Percentiles rank a stretch among this genome's conserved stretches.
Evolutionary conservation across 2,888 invertebrate species (phyloP).

Genomic region (Heliconius erato): DNA sequence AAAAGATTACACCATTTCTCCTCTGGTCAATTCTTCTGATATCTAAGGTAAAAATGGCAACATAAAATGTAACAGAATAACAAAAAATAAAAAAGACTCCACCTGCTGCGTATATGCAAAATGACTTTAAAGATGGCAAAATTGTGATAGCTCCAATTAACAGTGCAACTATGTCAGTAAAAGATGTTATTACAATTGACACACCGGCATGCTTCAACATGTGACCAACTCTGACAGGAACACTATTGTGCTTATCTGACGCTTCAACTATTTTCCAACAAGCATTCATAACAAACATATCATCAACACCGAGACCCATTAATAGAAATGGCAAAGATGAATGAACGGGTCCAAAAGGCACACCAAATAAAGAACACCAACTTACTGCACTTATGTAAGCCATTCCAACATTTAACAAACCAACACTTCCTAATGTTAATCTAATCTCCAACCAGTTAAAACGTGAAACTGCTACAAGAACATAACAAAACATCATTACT

Average conservation of each 20-base stretch:
- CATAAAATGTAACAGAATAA: constrained; percentile 92
- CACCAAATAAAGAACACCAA: constrained; percentile 89
- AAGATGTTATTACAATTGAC: constrained; percentile 93
- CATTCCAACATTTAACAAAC: constrained; percentile 90
- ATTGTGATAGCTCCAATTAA: constrained; percentile 92
- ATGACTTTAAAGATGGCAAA: constrained; percentile 92
- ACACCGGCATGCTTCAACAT: constrained; percentile 93
- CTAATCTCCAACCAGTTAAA: constrained; percentile 91
- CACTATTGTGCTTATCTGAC: constrained; percentile 80
- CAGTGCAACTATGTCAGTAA: constrained; percentile 93
- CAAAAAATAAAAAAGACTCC: constrained; percentile 91
- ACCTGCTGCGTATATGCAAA: constrained; percentile 92
- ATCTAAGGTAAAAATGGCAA: constrained; percentile 91
- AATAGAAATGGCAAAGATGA: constrained; percentile 92
- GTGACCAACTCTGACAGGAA: constrained; percentile 88
- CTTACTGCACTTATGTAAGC: constrained; percentile 90
- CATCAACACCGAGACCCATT: constrained; percentile 93
- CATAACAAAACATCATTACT: constrained; percentile 90
- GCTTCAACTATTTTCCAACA: constrained; percentile 89
- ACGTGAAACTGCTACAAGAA: constrained; percentile 90
- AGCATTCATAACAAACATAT: constrained; percentile 94
- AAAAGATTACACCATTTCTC: constrained; percentile 89
- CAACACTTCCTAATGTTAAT: constrained; percentile 88
- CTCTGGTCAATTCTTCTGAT: constrained; percentile 87
- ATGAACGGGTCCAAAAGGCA: constrained; percentile 93